Evolutionary conservation across 2,888 invertebrate genomes (phyloP), one percentile per base, ranked within the genome.

Genomic region (Noctua fimbriata): DNA sequence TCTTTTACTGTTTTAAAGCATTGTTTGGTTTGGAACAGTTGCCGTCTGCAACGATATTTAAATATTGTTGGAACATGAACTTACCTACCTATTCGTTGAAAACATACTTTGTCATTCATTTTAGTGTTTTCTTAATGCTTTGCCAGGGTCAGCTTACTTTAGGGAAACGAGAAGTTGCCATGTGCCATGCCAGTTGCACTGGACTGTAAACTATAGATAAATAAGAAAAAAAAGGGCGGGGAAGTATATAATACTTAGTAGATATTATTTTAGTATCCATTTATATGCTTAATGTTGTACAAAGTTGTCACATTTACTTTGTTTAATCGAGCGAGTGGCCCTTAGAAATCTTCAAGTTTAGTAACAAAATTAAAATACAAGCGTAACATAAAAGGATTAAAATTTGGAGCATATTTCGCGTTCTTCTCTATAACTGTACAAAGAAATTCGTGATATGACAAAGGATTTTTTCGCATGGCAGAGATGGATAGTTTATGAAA

Each of bases 371-470:
- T 78, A 85, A 86, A 86, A 87, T 90, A 89, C 85, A 89, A 89
- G 81, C 76, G 81, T 78, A 84, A 80, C 89, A 88, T 93, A 93
- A 95, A 95, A 95, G 95, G 95, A 95, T 95, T 95, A 93, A 89
- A 92, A 92, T 90, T 88, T 88, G 81, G 84, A 88, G 88, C 88
- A 92, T 88, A 92, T 93, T 93, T 87, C 89, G 87, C 85, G 87
- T 79, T 85, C 73, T 82, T 82, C 73, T 69, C 76, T n/a, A 87
- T 91, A 92, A 92, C 86, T 87, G 88, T 86, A 93, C 94, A 94
- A 94, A 94, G 93, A 92, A 92, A 90, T 91, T 89, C 89, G 84
- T 81, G 90, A 93, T 91, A 92, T 92, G 91, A 95, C 95, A 95
- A 95, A 92, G 89, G 92, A 87, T 92, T 94, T 94, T 95, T 94